Percentiles rank a stretch among this genome's conserved stretches.
Evolutionary conservation across 2,113 vertebrate species (phyloP).

Genomic region (Takifugu bimaculatus): DNA sequence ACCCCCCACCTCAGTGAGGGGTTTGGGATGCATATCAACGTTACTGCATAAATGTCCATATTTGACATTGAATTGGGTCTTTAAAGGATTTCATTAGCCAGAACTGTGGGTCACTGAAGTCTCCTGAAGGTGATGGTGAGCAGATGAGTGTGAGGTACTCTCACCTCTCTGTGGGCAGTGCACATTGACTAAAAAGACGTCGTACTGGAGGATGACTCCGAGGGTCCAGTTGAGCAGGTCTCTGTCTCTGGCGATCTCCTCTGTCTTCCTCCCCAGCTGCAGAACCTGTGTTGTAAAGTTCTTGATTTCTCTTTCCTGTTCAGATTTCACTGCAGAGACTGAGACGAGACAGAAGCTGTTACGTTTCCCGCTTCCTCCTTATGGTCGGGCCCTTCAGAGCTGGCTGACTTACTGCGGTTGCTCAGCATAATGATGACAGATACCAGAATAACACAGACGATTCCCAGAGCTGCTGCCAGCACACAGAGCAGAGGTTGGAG

Average conservation of each 20-base stretch:
- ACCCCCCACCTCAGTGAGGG: no score
- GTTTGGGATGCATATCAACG: no score
- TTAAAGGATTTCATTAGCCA: no score
- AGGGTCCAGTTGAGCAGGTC: constrained; percentile 52
- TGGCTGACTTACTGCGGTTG: constrained; percentile 28
- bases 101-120: neutral
- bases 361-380: neutral
- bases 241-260: constrained; percentile 25
- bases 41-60: no score
- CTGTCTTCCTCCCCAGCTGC: constrained; percentile 1
- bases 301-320: neutral
- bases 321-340: constrained; percentile 2
- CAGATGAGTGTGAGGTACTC: neutral
- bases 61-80: no score
- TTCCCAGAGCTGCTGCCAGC: constrained; percentile 10
- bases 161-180: constrained; percentile 43
- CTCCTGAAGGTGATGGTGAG: neutral
- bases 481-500: rapidly evolving
- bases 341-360: neutral
- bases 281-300: neutral
- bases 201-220: constrained; percentile 11
- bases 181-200: constrained; percentile 5
- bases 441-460: constrained; percentile 26
- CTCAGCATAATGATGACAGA: constrained; percentile 13
- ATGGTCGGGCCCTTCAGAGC: neutral